A percentile compares a stretch with the other conserved stretches of the same genome.
phyloP scores from a whole-genome alignment of 2,113 vertebrate genomes.

The Raja brachyura region DNA sequence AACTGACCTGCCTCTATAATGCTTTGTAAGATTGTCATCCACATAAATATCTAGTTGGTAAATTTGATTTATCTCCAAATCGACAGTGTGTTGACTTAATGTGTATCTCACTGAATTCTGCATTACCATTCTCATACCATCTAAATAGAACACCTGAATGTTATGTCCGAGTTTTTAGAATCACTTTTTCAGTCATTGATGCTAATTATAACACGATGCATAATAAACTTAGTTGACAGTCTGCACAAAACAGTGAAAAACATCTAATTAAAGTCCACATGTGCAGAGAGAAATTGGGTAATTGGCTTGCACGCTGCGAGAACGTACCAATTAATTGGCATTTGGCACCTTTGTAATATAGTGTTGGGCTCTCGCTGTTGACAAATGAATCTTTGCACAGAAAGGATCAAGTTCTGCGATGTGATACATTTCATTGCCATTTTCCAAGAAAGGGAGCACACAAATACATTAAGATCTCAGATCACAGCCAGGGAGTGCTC shows the following conservation, averaged over 20 bases:
- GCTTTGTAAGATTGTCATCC: neutral
- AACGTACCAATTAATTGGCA: neutral
- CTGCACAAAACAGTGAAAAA: neutral
- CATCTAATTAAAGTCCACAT: slow-evolving; percentile 3
- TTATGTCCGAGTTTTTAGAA: neutral
- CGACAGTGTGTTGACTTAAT: neutral
- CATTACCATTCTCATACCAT: neutral
- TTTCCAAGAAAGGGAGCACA: neutral
- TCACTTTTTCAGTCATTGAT: neutral
- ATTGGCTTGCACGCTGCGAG: neutral
- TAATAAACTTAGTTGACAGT: neutral
- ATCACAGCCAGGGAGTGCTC: slow-evolving; percentile 14
- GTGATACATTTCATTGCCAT: neutral
- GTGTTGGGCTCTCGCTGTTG: neutral
- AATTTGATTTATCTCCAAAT: neutral
- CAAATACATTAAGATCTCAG: neutral
- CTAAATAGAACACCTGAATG: neutral
- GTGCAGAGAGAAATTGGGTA: neutral
- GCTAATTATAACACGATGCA: neutral
- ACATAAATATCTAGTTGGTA: neutral
- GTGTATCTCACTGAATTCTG: neutral
- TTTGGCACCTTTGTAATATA: neutral
- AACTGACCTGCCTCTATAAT: neutral
- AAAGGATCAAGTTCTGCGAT: neutral
- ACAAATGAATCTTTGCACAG: neutral